These are phyloP conservation scores for Mizuhopecten yessoensis DNA, from an alignment of 1,140 invertebrate species.

Conservation along the genomic window DNA sequence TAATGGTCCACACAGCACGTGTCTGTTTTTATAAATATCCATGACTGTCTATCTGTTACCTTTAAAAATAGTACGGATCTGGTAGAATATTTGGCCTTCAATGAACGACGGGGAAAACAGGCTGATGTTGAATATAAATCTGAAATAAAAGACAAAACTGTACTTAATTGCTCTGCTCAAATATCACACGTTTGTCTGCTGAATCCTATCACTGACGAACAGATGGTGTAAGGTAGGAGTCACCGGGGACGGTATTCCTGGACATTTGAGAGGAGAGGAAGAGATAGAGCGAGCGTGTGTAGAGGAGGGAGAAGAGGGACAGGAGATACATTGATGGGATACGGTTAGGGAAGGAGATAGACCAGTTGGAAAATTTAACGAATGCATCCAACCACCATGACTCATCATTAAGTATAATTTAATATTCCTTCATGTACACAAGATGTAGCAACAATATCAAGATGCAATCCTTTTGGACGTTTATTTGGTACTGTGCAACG, in stretches of 20 bases:
- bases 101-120: background rate
- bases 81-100: background rate
- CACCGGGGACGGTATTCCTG: background rate
- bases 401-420: background rate
- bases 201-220: background rate
- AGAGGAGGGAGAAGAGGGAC: background rate
- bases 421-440: background rate
- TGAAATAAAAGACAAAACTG: background rate
- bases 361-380: background rate
- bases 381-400: background rate
- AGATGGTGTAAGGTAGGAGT: background rate
- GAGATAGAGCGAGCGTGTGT: too few relatives aligned
- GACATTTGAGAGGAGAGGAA: background rate
- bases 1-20: background rate
- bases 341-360: too few relatives aligned
- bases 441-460: background rate
- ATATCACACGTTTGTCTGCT: background rate
- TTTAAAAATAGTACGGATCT: background rate
- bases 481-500: background rate
- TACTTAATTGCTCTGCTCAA: constrained; percentile 2
- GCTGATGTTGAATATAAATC: background rate
- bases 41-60: background rate
- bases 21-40: background rate
- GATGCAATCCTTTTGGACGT: background rate
- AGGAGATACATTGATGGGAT: too few relatives aligned